Percentiles rank a stretch among this genome's conserved stretches.
Conservation (phyloP, 2,113 vertebrate genomes). For the Leptosomus discolor region DNA sequence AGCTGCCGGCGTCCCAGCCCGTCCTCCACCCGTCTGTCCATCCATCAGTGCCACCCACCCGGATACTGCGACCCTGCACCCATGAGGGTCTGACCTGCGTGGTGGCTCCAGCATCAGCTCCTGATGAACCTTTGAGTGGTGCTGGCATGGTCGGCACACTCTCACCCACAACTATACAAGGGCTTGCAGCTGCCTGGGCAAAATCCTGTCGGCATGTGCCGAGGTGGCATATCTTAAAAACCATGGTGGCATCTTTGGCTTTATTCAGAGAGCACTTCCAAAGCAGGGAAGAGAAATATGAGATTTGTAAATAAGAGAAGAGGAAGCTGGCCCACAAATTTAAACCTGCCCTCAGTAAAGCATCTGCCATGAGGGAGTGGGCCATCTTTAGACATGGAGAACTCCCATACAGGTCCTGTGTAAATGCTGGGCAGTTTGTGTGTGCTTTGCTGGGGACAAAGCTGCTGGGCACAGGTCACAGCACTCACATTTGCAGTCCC, state of each 20-base stretch:
- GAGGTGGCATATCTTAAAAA: not conserved
- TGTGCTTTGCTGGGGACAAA: not conserved
- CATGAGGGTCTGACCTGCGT: not conserved
- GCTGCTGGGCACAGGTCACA: fast-evolving
- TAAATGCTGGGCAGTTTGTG: not conserved
- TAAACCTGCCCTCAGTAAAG: not conserved
- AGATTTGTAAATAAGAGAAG: not conserved
- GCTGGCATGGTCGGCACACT: fast-evolving
- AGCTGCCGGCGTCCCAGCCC: not conserved
- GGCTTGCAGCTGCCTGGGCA: fast-evolving
- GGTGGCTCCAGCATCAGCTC: not conserved
- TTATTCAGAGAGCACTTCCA: not conserved
- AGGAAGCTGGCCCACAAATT: not conserved
- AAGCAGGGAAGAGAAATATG: not conserved
- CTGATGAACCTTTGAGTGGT: not conserved
- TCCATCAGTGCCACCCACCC: not conserved
- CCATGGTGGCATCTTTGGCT: not conserved
- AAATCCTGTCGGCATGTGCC: not conserved
- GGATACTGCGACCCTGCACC: fast-evolving
- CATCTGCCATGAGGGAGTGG: fast-evolving
- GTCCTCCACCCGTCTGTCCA: not conserved
- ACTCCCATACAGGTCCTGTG: not conserved
- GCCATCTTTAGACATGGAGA: not conserved
- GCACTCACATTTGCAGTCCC: not conserved
- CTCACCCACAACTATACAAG: not conserved